Percentiles rank a stretch among this genome's conserved stretches.
Conservation (phyloP, 1,140 invertebrate species). For the Rhagoletis zephyria region DNA sequence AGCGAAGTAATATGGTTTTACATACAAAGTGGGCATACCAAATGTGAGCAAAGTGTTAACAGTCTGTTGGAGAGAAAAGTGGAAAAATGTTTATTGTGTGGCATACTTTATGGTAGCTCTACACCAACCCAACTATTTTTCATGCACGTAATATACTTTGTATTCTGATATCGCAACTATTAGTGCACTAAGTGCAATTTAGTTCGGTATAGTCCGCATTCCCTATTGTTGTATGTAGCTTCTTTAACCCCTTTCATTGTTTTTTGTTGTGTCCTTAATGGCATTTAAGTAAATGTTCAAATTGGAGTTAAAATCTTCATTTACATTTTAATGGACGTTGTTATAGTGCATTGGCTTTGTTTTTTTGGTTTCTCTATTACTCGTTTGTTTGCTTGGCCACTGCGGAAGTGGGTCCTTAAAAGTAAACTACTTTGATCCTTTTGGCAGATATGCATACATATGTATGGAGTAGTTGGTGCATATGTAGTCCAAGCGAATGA, state of each 20-base stretch:
- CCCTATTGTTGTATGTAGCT: not conserved
- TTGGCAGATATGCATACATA: not conserved
- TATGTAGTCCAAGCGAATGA: no score
- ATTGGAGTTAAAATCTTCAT: slow-evolving; percentile 48
- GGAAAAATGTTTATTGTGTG: slow-evolving; percentile 4
- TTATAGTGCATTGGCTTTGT: not conserved
- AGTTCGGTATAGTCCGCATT: slow-evolving; percentile 5
- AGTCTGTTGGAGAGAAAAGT: slow-evolving; percentile 21
- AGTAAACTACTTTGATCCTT: not conserved
- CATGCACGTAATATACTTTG: not conserved
- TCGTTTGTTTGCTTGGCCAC: not conserved
- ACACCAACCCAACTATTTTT: not conserved
- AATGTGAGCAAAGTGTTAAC: slow-evolving; percentile 2
- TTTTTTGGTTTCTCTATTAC: not conserved
- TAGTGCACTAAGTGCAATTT: slow-evolving; percentile 42
- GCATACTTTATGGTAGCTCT: slow-evolving; percentile 2
- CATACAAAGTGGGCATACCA: not conserved
- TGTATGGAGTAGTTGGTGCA: no score
- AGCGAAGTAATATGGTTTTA: no score
- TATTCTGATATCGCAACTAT: not conserved
- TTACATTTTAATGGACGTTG: slow-evolving; percentile 33
- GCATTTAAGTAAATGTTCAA: slow-evolving; percentile 32
- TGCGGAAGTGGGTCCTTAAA: not conserved
- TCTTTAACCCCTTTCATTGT: not conserved
- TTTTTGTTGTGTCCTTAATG: not conserved